Base-by-base conservation (phyloP, 92 coral and sea anemone species). In the Diadumene lineata region DNA sequence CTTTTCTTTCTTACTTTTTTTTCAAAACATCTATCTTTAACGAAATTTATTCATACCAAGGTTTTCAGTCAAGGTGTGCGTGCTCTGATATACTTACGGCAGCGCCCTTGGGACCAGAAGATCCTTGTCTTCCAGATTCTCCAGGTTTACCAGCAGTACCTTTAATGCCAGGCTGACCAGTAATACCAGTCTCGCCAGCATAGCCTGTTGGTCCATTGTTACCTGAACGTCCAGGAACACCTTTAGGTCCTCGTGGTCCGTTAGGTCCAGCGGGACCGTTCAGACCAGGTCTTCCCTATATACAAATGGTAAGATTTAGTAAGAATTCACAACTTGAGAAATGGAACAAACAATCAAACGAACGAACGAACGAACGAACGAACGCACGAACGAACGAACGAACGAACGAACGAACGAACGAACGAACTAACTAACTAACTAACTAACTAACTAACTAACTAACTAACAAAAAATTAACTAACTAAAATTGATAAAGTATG, bases 211-310 rank as follows among this genome's bases (percentile, higher is more conserved):
- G 67, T 9, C 92, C 92, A 6, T 26, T 71, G 31, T 61, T 43
- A n/a, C 87, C 92, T 4, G 79, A 43, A 50, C 78, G 78, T 31
- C 92, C 92, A 38, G 58, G 65, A 51, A 70, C 48, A 50, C 92
- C 92, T 56, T 77, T 78, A 23, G 74, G 84, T 34, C 92, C 92
- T 7, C 70, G 55, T 31, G 85, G 71, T 73, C 92, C 92, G 1
- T 87, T 73, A 21, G 74, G 77, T 4, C 92, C 92, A 19, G 85
- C 85, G 29, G 84, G 70, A 29, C 92, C 92, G n/a, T 80, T 72
- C 18, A 60, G 81, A 53, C 92, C 92, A 24, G 84, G 51, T 25
- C 60, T 32, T 1, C 92, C 92, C 92, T 87, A 57, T 7, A 22
- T 33, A n/a, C n/a, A n/a, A n/a, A 15, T 31, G 69, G 46, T 71